Base-by-base conservation (phyloP, 2,888 invertebrate genomes). In the Malthinus flaveolus region DNA sequence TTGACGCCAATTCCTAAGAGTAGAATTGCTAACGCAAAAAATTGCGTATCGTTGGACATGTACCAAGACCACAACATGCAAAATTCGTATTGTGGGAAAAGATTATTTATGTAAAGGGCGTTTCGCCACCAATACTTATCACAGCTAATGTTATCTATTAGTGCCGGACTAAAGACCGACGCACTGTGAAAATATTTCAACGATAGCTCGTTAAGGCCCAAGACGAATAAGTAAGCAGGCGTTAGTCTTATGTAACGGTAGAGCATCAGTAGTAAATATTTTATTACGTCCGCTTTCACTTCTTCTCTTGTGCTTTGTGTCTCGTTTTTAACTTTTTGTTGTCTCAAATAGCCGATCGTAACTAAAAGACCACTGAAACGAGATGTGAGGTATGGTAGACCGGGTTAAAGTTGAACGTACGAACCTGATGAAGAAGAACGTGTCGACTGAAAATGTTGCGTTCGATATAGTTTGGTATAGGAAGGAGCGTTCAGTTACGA, bases 51-150 rank as follows among this genome's bases (percentile, higher is more conserved):
- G 69, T 90, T 90, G 7, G 90, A 88, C 82, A 91, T 86, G 69
- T 91, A 91, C 90, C 90, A 91, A 45, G 88, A 88, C 90, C 90
- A 91, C 56, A 88, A 82, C 88, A 91, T 89, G 74, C 90, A 91
- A 82, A 89, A 88, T 72, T 91, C 90, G 15, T 82, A 80, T 72
- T 87, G 86, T 0, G 89, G 87, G 74, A 84, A 92, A 73, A 90
- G 83, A 71, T 91, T 92, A 76, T 92, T 91, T 70, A 92, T 87
- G 74, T 91, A 92, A 10, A 92, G 80, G n/a, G 88, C 82, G 71
- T 93, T 92, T 58, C 91, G 82, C 92, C 92, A 93, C 92, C 92
- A 93, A 75, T 83, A 90, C 63, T 83, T 82, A 49, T 85, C 85
- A 73, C 92, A 92, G n/a, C 86, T 90, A 47, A 86, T 76, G 66